Percentiles rank a stretch among this genome's conserved stretches.
These are phyloP conservation scores for Thysanoteuthis rhombus DNA, from an alignment of 2,888 invertebrate genomes.

Conservation along the genomic window DNA sequence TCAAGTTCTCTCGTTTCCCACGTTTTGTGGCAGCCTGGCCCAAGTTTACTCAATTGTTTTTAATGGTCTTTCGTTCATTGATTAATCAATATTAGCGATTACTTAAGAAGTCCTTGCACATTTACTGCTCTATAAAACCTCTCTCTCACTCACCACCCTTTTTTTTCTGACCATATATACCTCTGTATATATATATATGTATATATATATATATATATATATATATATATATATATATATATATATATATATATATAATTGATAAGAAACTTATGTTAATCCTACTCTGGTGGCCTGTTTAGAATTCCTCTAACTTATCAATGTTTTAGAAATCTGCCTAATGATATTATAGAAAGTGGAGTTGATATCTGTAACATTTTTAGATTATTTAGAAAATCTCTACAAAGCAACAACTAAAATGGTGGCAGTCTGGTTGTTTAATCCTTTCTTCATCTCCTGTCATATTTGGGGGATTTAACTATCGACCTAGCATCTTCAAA, in stretches of 20 bases:
- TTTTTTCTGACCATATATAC: not conserved
- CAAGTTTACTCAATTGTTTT: too few relatives aligned
- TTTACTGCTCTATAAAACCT: not conserved
- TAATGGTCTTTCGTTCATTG: not conserved
- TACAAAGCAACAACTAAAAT: not conserved
- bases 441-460: not conserved
- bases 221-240: not conserved
- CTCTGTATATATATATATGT: not conserved
- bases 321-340: too few relatives aligned
- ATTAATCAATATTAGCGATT: not conserved
- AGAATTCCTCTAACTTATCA: not conserved
- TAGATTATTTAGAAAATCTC: not conserved
- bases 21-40: not conserved
- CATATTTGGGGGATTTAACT: too few relatives aligned
- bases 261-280: not conserved
- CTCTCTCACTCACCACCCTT: not conserved
- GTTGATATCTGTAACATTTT: too few relatives aligned
- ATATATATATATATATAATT: too few relatives aligned
- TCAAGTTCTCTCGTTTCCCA: not conserved
- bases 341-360: too few relatives aligned
- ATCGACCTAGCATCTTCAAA: not conserved
- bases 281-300: not conserved
- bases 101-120: not conserved
- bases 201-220: not conserved
- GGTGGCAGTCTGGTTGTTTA: not conserved